These are phyloP conservation scores for Paradisaea rubra DNA, from an alignment of 2,113 vertebrate genomes.

Conservation along the genomic window DNA sequence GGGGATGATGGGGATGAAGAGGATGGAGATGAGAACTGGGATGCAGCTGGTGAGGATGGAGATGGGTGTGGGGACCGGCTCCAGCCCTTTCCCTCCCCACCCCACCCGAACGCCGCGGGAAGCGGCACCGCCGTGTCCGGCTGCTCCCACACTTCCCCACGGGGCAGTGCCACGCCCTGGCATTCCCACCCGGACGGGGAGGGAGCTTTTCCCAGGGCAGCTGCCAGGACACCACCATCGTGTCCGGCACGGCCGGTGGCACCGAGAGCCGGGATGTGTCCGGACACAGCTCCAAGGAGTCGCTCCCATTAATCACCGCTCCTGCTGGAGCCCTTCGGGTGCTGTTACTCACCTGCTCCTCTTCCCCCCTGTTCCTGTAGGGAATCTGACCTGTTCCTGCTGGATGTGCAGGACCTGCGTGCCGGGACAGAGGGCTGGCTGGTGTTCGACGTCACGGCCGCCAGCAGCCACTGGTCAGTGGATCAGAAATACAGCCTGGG, in stretches of 20 bases:
- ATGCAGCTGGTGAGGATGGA: background rate
- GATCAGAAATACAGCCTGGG: slow-evolving; percentile 82
- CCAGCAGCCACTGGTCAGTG: slow-evolving; percentile 86
- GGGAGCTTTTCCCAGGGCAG: background rate
- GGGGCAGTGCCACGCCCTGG: background rate
- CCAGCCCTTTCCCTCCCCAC: background rate
- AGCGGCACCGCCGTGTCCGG: fast-evolving
- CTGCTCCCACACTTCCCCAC: background rate
- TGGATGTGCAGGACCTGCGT: slow-evolving; percentile 87
- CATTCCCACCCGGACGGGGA: background rate
- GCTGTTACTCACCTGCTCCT: background rate
- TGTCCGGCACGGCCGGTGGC: fast-evolving
- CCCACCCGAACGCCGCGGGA: fast-evolving
- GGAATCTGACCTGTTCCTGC: slow-evolving; percentile 87
- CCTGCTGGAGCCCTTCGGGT: background rate
- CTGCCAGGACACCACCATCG: background rate
- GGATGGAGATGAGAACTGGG: background rate
- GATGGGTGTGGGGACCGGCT: fast-evolving
- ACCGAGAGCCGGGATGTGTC: background rate
- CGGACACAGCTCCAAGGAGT: background rate
- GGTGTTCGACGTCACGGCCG: slow-evolving; percentile 89
- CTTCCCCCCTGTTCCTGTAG: slow-evolving; percentile 52
- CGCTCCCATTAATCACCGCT: background rate
- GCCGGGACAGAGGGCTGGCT: slow-evolving; percentile 89
- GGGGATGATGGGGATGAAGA: background rate